Evolutionary conservation across 1,140 invertebrate species (phyloP), one percentile per base, ranked within the genome.

Genomic region (Lycorma delicatula): DNA sequence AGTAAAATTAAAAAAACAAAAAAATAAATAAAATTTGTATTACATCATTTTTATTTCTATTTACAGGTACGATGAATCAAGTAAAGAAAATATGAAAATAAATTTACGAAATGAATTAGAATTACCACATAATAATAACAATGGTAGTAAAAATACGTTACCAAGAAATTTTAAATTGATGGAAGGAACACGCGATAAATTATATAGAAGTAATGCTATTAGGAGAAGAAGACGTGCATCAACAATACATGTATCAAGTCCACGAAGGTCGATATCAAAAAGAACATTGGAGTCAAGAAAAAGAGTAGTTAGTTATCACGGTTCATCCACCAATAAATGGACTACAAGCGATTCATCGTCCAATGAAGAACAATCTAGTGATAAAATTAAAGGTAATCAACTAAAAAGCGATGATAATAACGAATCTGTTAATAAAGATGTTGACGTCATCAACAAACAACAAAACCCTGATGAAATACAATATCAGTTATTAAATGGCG

Each of bases 251-350:
- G 76, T 77, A 61, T 75, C 77, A 62, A 71, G 68, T 61, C 66
- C 46, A 65, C 71, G 74, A 49, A 58, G 68, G 57, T 63, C 71
- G 7, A 60, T 69, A 60, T 1, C 70, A 69, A 3, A 70, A 70
- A 0, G 70, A 66, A 28, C 71, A 65, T 16, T 41, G 3, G 47
- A 58, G 22, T 18, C 34, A 1, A 68, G 72, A n/a, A 73, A 74
- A 34, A 63, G 75, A 16, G 73, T 75, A 2, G 73, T 72, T 29
- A 79, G 78, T 62, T 78, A 77, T 56, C 76, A 79, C 64, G 78
- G 72, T 52, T 60, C 68, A 4, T 48, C 44, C 26, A 41, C 25
- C n/a, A 59, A 58, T 13, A 46, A 54, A 44, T 44, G 51, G 20
- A 51, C 51, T 6, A 61, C 52, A n/a, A 63, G 59, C 9, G 56